Evolutionary conservation across 2,888 invertebrate genomes (phyloP), one percentile per base, ranked within the genome.

Genomic region (Patella depressa): DNA sequence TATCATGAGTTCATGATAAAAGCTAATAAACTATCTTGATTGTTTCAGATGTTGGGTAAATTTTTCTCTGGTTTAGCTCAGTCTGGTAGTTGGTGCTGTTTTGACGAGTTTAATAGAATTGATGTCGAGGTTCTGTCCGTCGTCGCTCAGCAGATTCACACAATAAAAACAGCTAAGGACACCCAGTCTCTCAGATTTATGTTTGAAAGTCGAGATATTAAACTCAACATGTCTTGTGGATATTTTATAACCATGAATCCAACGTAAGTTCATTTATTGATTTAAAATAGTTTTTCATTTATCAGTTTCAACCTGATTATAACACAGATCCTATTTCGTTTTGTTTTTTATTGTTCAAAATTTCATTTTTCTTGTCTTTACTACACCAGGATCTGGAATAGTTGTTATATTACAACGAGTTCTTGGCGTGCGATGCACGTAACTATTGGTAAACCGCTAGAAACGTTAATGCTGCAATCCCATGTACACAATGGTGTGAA

Each of bases 241-340:
- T 89, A 90, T 80, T 91, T 91, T 81, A 91, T 91, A 77, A 91
- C 91, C 19, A 91, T 91, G 91, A 91, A 91, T 79, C 91, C 90
- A 9, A 89, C 88, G 89, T 90, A 83, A 84, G 88, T 83, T 17
- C 29, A 3, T 45, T 45, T 7, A 45, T 45, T 45, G 45, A 45
- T 45, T 45, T 45, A 45, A 45, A 45, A 1, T 45, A 9, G 9
- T 1, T 45, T 45, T 45, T 34, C 3, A 5, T 34, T 34, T 34
- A 34, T 34, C 34, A 34, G 4, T 34, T 4, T 34, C 34, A 5
- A 34, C 5, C 34, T 34, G 34, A 34, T 34, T 34, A 34, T 5
- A 34, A 34, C 34, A 34, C 4, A 34, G 34, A 34, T 34, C 34
- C 5, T 34, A 5, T 34, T 34, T 34, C 34, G 34, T 29, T 29